Conservation (phyloP, 2,888 invertebrate genomes). For the Metallyticus violacea region DNA sequence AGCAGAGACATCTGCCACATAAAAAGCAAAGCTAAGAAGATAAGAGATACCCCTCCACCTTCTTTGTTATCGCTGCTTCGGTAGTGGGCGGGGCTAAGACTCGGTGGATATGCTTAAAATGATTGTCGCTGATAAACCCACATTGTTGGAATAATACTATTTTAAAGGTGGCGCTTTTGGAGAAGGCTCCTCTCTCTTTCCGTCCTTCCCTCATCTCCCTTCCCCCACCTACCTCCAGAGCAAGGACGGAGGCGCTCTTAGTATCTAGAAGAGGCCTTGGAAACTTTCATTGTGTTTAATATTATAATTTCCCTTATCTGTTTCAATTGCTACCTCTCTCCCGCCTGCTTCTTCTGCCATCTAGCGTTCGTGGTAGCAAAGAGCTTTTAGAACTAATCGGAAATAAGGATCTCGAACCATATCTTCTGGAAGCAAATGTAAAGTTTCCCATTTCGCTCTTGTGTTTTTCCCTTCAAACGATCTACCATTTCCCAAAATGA, state of each 20-base stretch:
- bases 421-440: not conserved
- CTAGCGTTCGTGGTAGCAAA: not conserved
- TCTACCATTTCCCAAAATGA: not conserved
- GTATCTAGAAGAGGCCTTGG: not conserved
- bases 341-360: not conserved
- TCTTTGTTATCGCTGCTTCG: not conserved
- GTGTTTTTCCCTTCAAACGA: not conserved
- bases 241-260: too few species aligned
- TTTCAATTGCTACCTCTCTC: not conserved
- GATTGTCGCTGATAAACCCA: slow-evolving; percentile 5
- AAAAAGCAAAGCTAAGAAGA: not conserved
- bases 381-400: not conserved
- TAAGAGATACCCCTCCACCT: not conserved
- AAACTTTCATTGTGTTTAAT: slow-evolving; percentile 17
- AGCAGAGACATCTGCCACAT: not conserved
- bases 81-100: not conserved
- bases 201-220: not conserved
- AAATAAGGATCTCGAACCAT: not conserved
- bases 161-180: slow-evolving; percentile 10
- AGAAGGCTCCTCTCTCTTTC: not conserved
- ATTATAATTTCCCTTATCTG: slow-evolving; percentile 17
- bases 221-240: too few species aligned
- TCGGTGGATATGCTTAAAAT: not conserved
- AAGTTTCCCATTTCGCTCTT: not conserved
- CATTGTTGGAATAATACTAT: slow-evolving; percentile 5